Evolutionary conservation across 2,113 vertebrate genomes (phyloP).

Genomic region (Apeltes quadracus): DNA sequence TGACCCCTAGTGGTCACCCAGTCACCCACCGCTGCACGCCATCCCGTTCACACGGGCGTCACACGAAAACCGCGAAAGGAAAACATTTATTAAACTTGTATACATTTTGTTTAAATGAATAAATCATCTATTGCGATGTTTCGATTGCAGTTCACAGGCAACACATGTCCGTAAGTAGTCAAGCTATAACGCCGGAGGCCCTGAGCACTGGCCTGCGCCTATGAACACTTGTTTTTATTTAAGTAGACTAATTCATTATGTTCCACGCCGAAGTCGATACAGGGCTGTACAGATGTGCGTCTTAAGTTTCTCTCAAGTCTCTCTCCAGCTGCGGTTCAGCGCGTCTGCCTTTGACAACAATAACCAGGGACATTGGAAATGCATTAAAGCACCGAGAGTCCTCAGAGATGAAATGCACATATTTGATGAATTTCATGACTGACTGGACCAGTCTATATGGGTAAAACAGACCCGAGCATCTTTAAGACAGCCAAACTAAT

Average conservation of each 20-base stretch:
- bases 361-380: slow-evolving; percentile 59
- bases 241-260: slow-evolving; percentile 54
- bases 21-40: neutral
- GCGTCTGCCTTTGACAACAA: slow-evolving; percentile 62
- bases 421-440: slow-evolving; percentile 57
- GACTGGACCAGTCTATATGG: slow-evolving; percentile 55
- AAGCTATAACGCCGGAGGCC: slow-evolving; percentile 54
- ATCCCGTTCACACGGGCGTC: neutral
- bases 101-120: slow-evolving; percentile 63
- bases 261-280: slow-evolving; percentile 60
- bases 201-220: slow-evolving; percentile 40
- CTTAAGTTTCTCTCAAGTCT: slow-evolving; percentile 53
- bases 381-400: slow-evolving; percentile 55
- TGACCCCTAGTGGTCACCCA: slow-evolving; percentile 79
- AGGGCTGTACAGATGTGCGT: slow-evolving; percentile 30
- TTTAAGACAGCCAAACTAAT: slow-evolving; percentile 73
- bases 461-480: slow-evolving; percentile 68
- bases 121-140: slow-evolving; percentile 65
- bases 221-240: slow-evolving; percentile 65
- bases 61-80: slow-evolving; percentile 30
- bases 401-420: slow-evolving; percentile 58
- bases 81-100: slow-evolving; percentile 64
- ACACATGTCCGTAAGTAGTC: slow-evolving; percentile 56
- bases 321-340: slow-evolving; percentile 43
- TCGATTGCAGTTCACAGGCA: slow-evolving; percentile 64